These are phyloP conservation scores for Spinus pinus DNA, from an alignment of 2,797 vertebrate genomes.

Conservation along the genomic window DNA sequence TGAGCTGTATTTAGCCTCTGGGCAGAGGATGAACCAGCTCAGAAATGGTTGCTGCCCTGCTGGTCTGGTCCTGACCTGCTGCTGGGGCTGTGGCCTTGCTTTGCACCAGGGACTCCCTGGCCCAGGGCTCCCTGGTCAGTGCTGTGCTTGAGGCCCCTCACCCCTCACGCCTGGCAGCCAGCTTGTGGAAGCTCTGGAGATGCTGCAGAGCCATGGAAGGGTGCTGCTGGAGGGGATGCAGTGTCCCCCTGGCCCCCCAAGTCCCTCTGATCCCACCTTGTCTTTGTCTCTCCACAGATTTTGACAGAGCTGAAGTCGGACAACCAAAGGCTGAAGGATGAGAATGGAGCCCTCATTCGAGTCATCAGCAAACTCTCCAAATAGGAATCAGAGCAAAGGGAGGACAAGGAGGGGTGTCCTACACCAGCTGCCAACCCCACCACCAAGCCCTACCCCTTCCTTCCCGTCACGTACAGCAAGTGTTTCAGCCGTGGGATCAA, in stretches of 20 bases:
- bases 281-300: slow-evolving; percentile 75
- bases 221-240: background rate
- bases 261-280: background rate
- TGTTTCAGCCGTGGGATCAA: slow-evolving; percentile 51
- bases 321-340: slow-evolving; percentile 97
- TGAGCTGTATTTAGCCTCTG: background rate
- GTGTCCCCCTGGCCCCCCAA: fast-evolving
- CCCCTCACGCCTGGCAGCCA: background rate
- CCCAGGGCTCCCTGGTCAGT: background rate
- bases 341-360: slow-evolving; percentile 95
- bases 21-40: background rate
- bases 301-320: slow-evolving; percentile 94
- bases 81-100: background rate
- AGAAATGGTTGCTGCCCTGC: background rate
- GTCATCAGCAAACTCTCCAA: slow-evolving; percentile 99
- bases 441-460: background rate
- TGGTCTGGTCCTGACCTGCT: background rate
- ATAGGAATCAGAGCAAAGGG: slow-evolving; percentile 71
- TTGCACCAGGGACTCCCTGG: background rate
- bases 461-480: slow-evolving; percentile 33
- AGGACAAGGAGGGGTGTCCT: slow-evolving; percentile 25
- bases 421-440: slow-evolving; percentile 34
- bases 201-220: background rate
- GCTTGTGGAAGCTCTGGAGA: background rate
- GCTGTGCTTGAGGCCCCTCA: background rate